These are phyloP conservation scores for Zele albiditarsus DNA, from an alignment of 2,888 invertebrate genomes.

Conservation along the genomic window DNA sequence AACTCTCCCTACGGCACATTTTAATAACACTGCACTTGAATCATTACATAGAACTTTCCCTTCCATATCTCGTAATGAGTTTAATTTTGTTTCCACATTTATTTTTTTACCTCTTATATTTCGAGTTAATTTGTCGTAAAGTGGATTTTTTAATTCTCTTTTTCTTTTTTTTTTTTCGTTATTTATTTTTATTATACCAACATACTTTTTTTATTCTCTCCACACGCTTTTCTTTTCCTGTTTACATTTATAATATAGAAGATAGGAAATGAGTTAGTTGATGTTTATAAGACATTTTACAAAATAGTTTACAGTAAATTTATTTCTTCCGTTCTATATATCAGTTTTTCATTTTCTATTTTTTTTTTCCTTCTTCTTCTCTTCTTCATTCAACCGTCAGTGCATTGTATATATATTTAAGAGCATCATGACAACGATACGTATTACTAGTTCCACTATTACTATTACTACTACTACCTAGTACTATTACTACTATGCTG, in stretches of 20 bases:
- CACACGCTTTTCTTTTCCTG: background rate
- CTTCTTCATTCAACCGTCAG: background rate
- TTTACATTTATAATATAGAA: background rate
- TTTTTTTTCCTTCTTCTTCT: background rate
- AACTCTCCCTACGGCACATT: constrained; percentile 4
- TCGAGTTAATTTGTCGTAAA: background rate
- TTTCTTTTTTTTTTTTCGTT: background rate
- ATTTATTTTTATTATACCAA: background rate
- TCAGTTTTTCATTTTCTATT: background rate
- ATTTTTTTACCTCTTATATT: background rate
- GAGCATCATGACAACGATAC: background rate
- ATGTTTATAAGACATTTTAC: constrained; percentile 32
- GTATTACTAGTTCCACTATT: background rate
- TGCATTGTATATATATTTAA: constrained; percentile 3
- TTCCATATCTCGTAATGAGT: background rate
- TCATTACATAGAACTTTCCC: background rate
- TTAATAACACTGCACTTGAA: constrained; percentile 1
- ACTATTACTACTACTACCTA: background rate
- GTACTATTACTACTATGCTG: background rate
- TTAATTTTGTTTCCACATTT: background rate
- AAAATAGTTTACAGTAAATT: constrained; percentile 58
- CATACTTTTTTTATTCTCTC: background rate
- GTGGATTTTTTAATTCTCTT: background rate
- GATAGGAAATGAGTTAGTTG: background rate
- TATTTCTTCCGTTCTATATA: constrained; percentile 50